These are phyloP conservation scores for Planiliza haematocheilus DNA, from an alignment of 2,113 vertebrate genomes.

Conservation along the genomic window DNA sequence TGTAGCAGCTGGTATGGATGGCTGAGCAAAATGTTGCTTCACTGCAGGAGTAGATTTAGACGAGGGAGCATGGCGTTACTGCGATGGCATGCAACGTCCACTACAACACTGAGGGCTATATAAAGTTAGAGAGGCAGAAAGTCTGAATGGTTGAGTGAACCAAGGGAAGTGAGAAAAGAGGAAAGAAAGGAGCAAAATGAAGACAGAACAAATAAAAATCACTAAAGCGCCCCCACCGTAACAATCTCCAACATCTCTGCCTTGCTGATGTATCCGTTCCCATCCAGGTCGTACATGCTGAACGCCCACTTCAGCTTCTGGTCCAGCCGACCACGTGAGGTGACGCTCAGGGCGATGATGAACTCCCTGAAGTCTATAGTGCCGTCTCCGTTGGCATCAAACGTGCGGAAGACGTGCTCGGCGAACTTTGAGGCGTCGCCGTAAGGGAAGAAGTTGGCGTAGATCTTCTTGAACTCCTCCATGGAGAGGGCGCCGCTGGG, in stretches of 20 bases:
- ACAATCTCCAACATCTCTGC: conserved; percentile 99
- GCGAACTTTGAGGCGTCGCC: conserved; percentile 99
- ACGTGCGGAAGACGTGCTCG: conserved; percentile 98
- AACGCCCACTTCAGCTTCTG: conserved; percentile 99
- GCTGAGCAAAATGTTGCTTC: conserved; percentile 39
- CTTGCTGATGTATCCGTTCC: conserved; percentile 99
- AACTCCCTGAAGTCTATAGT: conserved; percentile 99
- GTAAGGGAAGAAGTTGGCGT: conserved; percentile 99
- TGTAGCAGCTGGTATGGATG: conserved; percentile 58
- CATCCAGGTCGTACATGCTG: conserved; percentile 99
- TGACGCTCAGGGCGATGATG: conserved; percentile 98
- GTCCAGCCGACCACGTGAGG: conserved; percentile 95
- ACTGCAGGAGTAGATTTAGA: conserved; percentile 18
- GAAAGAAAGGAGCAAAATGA: background rate
- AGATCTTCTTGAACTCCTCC: conserved; percentile 99
- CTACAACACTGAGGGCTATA: background rate
- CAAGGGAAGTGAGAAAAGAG: conserved; percentile 2
- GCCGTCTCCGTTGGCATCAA: conserved; percentile 95
- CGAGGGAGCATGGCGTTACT: background rate
- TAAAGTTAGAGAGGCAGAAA: conserved; percentile 4
- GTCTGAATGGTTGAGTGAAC: background rate
- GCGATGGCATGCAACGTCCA: conserved; percentile 13
- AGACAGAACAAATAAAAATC: background rate
- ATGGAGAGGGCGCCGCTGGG: conserved; percentile 97
- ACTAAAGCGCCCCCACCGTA: conserved; percentile 82